Evolutionary conservation across 2,113 vertebrate species (phyloP), one percentile per base, ranked within the genome.

Genomic region (Hyla sarda): DNA sequence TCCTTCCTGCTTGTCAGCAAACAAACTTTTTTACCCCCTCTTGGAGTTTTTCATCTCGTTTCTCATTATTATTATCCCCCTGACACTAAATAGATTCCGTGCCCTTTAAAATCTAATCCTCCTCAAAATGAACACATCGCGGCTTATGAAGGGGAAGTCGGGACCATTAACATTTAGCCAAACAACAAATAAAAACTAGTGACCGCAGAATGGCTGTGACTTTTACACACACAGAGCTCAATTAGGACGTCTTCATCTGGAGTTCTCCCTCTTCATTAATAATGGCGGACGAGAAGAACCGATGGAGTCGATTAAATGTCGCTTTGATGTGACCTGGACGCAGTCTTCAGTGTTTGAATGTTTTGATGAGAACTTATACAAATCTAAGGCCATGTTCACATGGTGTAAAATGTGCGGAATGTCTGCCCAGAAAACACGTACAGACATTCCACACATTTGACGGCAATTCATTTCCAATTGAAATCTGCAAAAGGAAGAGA

Each of bases 81-180:
- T 65, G 78, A 81, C 58, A 81, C 62, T 81, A 81, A 81, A 65
- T 60, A 84, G 30, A 72, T 84, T 84, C 30, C 9, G 17, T 84
- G 82, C 71, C 82, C 82, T 84, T 84, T 84, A 83, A 83, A 73
- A 74, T 58, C 50, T 69, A 74, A 83, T 83, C 47, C 82, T 25
- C 32, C 69, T 47, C 9, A 75, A 47, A 84, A 60, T 74, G 71
- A 74, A 60, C 52, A 19, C 19, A 2, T 65, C 14, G 48, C 23
- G 21, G 65, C 41, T 34, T 25, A 11, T 34, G 30, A 83, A 73
- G 34, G 67, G 60, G 48, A 60, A 84, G 69, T 37, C 69, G 56
- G 25, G 52, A 52, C 82, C 52, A 84, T 84, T 84, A 84, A 84
- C 82, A 84, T 84, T 84, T 84, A 84, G 47, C 82, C 69, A 71